Base-by-base conservation (phyloP, 1,140 invertebrate genomes). In the Drosophila subobscura region DNA sequence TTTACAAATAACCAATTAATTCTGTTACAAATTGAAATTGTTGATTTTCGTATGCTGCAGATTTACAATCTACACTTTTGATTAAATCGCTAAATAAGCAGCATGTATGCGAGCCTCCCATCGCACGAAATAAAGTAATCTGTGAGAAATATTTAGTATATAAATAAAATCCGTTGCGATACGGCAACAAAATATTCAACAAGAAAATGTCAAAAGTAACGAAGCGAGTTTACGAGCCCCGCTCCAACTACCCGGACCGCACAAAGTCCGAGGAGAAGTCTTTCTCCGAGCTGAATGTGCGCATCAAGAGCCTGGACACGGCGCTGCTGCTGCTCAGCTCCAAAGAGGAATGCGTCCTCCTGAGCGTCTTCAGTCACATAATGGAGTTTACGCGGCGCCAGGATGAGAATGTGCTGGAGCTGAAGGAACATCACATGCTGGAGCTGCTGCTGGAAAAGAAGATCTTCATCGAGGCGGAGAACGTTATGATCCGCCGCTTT, bases 171-270 rank as follows among this genome's bases (percentile, higher is more conserved):
- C 25, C 8, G 49, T 23, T 16, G 23, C 10, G 45, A 23, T 6
- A 33, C 23, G 5, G 7, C 1, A 16, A 5, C n/a, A 46, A n/a
- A 53, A 52, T 44, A 50, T 63, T 54, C 6, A 49, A 54, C 20
- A 45, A 61, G n/a, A 20, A 60, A 47, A 90, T 90, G 86, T 53
- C 88, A 3, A 65, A 56, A 14, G 33, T 57, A 29, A 65, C 76
- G 3, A 90, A 90, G 51, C 73, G 73, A 16, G 51, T 90, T 33
- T 90, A 90, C 37, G 72, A 79, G 3, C 45, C 81, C 6, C 79
- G 74, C 8, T 44, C 50, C n/a, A 40, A 54, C 12, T 91, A 88
- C 52, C 55, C 70, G 5, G 89, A 91, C 67, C 89, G 85, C 14
- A 70, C 74, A 4, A 80, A 78, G 44, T 60, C 51, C 16, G 73